These are phyloP conservation scores for Listronotus oregonensis DNA, from an alignment of 1,140 invertebrate species.

Conservation along the genomic window DNA sequence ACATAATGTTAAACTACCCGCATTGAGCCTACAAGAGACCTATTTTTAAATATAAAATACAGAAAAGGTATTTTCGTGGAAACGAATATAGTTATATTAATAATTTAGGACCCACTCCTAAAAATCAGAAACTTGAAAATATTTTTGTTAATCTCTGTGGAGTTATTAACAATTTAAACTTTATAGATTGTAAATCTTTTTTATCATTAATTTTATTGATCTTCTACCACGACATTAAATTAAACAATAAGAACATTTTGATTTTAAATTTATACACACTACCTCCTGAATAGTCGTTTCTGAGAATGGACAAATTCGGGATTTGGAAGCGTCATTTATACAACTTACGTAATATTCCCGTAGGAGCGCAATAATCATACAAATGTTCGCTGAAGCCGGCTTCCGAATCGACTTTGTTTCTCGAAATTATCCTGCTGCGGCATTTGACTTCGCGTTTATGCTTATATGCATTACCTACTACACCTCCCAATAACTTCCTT, in stretches of 20 bases:
- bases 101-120: too few relatives aligned
- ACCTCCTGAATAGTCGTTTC: conserved; percentile 5
- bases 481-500: conserved; percentile 18
- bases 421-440: conserved; percentile 24
- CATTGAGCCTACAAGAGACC: too few relatives aligned
- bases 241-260: background rate
- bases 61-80: too few relatives aligned
- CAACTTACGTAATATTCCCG: conserved; percentile 26
- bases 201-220: background rate
- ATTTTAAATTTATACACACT: conserved; percentile 3
- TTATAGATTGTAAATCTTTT: too few relatives aligned
- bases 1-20: too few relatives aligned
- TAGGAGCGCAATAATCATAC: conserved; percentile 22
- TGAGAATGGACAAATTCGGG: conserved; percentile 25
- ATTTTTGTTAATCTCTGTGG: too few relatives aligned
- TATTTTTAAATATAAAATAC: too few relatives aligned
- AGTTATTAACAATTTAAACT: background rate
- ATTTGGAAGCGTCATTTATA: conserved; percentile 25
- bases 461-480: conserved; percentile 23
- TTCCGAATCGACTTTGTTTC: conserved; percentile 24
- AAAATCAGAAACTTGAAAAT: too few relatives aligned
- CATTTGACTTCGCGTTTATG: conserved; percentile 25
- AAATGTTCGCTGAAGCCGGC: conserved; percentile 19
- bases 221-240: background rate
- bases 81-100: too few relatives aligned